Conservation (phyloP, 2,888 invertebrate genomes). For the Leptura quadrifasciata region DNA sequence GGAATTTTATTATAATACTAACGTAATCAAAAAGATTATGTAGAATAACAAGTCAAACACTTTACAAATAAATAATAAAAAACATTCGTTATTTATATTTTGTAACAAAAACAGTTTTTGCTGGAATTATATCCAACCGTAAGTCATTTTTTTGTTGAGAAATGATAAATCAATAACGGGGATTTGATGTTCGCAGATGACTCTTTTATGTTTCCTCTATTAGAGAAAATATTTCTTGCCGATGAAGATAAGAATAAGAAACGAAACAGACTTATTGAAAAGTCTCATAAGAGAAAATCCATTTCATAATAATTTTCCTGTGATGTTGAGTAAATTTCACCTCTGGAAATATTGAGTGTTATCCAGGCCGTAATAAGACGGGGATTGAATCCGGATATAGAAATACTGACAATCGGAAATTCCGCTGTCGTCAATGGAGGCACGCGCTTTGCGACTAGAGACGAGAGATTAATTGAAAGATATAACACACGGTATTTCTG, state of each 20-base stretch:
- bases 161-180: conserved; percentile 32
- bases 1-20: too few relatives aligned
- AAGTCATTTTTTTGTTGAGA: conserved; percentile 23
- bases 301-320: conserved; percentile 56
- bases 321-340: conserved; percentile 45
- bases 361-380: conserved; percentile 56
- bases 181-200: conserved; percentile 9
- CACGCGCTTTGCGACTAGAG: conserved; percentile 52
- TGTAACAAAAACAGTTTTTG: neutral
- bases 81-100: neutral
- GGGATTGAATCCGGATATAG: conserved; percentile 63
- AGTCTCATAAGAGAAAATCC: conserved; percentile 49
- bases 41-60: too few relatives aligned
- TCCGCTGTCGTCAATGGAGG: conserved; percentile 44
- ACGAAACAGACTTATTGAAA: conserved; percentile 44
- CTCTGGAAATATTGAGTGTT: conserved; percentile 54
- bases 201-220: conserved; percentile 30
- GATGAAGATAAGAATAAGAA: conserved; percentile 36
- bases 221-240: conserved; percentile 29
- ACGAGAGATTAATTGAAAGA: conserved; percentile 64
- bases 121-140: neutral
- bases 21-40: too few relatives aligned
- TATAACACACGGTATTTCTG: conserved; percentile 51
- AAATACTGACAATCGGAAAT: conserved; percentile 67
- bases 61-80: too few relatives aligned